A percentile compares a stretch with the other conserved stretches of the same genome.
Evolutionary conservation across 2,888 invertebrate species (phyloP).

Genomic region (Xanthorhoe spadicearia): DNA sequence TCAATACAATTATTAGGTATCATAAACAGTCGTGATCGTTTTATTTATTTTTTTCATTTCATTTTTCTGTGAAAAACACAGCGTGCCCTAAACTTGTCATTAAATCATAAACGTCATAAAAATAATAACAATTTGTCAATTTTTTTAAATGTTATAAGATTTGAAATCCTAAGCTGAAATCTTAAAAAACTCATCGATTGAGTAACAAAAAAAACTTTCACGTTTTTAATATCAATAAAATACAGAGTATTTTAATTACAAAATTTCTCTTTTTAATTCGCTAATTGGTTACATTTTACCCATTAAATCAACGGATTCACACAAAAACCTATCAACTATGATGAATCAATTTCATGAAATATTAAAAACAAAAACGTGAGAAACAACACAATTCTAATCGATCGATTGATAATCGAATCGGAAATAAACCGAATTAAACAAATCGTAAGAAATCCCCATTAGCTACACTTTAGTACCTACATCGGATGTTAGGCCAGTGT

Average conservation of each 20-base stretch:
- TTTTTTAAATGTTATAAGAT: too few relatives aligned
- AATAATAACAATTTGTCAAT: too few relatives aligned
- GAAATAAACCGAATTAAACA: slow-evolving; percentile 74
- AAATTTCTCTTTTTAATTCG: not conserved
- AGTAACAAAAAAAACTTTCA: not conserved
- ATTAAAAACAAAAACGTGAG: slow-evolving; percentile 81
- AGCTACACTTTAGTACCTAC: slow-evolving; percentile 49
- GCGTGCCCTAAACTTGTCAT: too few relatives aligned
- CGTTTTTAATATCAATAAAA: not conserved
- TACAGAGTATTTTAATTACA: not conserved
- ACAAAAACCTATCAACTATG: slow-evolving; percentile 65
- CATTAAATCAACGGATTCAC: slow-evolving; percentile 50
- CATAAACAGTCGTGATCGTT: too few relatives aligned
- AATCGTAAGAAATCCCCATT: slow-evolving; percentile 68
- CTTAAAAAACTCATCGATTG: not conserved
- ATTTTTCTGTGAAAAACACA: too few relatives aligned
- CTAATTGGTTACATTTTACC: slow-evolving; percentile 2
- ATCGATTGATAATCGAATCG: slow-evolving; percentile 71
- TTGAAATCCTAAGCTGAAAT: too few relatives aligned
- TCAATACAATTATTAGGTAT: not conserved
- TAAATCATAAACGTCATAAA: not conserved
- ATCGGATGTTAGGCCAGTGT: slow-evolving; percentile 15
- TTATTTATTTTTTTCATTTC: too few relatives aligned
- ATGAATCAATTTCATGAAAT: slow-evolving; percentile 74
- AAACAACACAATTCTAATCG: slow-evolving; percentile 70